Evolutionary conservation across 2,113 vertebrate species (phyloP), one percentile per base, ranked within the genome.

Genomic region (Chaetorhynchus papuensis): DNA sequence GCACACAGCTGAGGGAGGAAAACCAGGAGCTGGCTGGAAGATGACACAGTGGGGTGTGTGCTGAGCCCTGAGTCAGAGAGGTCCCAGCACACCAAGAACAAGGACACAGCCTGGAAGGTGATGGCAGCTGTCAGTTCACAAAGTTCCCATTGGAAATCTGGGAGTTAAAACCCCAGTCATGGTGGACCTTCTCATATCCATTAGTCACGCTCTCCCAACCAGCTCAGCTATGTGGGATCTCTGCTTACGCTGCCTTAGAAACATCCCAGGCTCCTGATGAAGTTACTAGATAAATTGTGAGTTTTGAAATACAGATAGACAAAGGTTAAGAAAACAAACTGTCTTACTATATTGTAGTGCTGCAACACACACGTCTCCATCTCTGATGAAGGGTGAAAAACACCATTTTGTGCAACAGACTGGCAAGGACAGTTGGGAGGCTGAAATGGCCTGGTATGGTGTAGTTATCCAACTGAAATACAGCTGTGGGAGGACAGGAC

Each of bases 291-390:
- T 65, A 94, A 90, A 93, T 6, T 42, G 5, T 52, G 64, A 63
- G 50, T 66, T 87, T 71, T 88, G 74, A 94, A 90, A 96, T 23
- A 71, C 66, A 94, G 77, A 57, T 59, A 90, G 60, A 76, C 65
- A 96, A 93, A 96, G 82, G 75, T 91, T 93, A 96, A 75, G 68
- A 82, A 96, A 97, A 87, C 87, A 89, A 93, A 80, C n/a, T 39
- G 24, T 59, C 90, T 91, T 93, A 17, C 49, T 96, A 21, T 93
- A 95, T 65, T 68, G 76, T 33, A 83, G 63, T 37, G 79, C 52
- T 60, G 49, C 42, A 83, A 72, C 42, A 87, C 4, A 65, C 47
- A 91, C 1, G 0, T 47, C 79, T 92, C 35, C 74, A 47, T 60
- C 45, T 90, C 44, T 7, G 4, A 39, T 7, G 26, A 75, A 83